Conservation (phyloP, 2,888 invertebrate species). For the Drosophila vallismaia region DNA sequence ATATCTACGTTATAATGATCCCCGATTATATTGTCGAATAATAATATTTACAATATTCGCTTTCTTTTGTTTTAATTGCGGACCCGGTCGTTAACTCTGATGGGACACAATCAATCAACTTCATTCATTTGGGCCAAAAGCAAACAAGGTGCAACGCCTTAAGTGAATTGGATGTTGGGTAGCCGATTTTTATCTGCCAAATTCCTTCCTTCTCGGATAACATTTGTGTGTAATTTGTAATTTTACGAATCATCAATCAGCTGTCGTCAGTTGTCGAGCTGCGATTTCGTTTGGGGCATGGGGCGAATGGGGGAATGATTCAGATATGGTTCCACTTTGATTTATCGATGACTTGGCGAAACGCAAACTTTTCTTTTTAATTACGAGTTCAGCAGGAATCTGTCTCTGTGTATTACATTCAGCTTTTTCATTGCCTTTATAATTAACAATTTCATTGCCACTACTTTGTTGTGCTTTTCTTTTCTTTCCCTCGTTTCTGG, state of each 20-base stretch:
- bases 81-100: constrained; percentile 4
- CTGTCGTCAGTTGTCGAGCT: constrained; percentile 64
- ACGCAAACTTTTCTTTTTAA: constrained; percentile 31
- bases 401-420: not conserved
- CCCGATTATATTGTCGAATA: constrained; percentile 5
- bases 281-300: constrained; percentile 37
- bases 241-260: constrained; percentile 75
- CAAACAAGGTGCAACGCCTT: constrained; percentile 67
- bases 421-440: constrained; percentile 10
- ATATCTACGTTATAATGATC: constrained; percentile 12
- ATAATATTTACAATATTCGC: constrained; percentile 1
- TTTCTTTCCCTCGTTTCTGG: not conserved
- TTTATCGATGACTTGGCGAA: constrained; percentile 70
- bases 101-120: constrained; percentile 62
- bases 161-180: constrained; percentile 54
- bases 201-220: constrained; percentile 25
- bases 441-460: constrained; percentile 21
- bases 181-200: constrained; percentile 30
- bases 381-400: constrained; percentile 10
- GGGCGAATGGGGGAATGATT: constrained; percentile 1
- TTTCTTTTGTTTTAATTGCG: constrained; percentile 18
- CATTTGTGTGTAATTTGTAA: constrained; percentile 77
- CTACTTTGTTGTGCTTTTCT: not conserved
- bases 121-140: constrained; percentile 41
- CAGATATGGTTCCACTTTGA: constrained; percentile 56